A percentile compares a stretch with the other conserved stretches of the same genome.
phyloP scores from a whole-genome alignment of 2,797 vertebrate genomes.

The Peromyscus nudipes region DNA sequence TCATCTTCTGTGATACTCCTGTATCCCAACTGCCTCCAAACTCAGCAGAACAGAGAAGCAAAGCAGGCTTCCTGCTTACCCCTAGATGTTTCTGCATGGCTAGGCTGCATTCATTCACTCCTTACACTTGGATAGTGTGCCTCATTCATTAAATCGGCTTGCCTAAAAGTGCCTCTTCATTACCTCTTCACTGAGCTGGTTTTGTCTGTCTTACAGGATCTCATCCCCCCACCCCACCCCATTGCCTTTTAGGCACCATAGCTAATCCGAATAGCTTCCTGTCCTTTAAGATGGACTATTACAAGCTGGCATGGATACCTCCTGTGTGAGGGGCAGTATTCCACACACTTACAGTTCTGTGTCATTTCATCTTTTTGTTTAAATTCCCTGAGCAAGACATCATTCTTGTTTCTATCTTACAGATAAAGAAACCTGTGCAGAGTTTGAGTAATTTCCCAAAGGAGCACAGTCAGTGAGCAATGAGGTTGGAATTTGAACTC shows the following conservation, averaged over 20 bases:
- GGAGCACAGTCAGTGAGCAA: not conserved
- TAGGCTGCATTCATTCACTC: not conserved
- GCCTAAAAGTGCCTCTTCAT: not conserved
- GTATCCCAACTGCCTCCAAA: not conserved
- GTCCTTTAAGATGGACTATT: not conserved
- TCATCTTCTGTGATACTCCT: not conserved
- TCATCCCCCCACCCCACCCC: not conserved
- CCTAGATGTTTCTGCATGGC: not conserved
- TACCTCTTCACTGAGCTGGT: not conserved
- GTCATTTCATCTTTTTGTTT: not conserved
- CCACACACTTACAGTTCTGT: not conserved
- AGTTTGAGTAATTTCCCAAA: constrained; percentile 5
- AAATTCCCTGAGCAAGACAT: not conserved
- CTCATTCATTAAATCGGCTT: not conserved
- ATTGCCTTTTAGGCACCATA: not conserved
- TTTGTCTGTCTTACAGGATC: not conserved
- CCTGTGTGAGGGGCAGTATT: not conserved
- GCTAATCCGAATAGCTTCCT: not conserved
- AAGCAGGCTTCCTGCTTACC: not conserved
- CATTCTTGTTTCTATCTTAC: not conserved
- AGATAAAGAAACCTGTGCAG: constrained; percentile 14
- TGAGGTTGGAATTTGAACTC: constrained; percentile 47
- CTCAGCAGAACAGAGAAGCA: not conserved
- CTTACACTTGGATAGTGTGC: not conserved
- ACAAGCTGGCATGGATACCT: not conserved